These are phyloP conservation scores for Solea solea DNA, from an alignment of 2,113 vertebrate species.

Conservation along the genomic window DNA sequence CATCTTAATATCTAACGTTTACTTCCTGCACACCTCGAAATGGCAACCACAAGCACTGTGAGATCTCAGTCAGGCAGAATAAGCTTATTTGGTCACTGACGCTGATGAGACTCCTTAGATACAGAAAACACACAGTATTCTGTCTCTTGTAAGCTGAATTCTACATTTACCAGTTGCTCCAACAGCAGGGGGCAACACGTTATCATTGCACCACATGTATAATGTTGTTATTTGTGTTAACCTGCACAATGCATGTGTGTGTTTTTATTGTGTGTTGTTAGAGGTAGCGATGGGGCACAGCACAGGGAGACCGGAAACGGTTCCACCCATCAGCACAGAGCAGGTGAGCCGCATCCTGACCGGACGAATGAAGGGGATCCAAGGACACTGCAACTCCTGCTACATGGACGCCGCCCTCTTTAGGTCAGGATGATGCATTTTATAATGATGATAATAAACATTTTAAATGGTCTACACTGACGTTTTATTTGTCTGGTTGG, in stretches of 20 bases:
- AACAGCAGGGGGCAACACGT: constrained; percentile 4
- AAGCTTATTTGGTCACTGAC: too few species aligned
- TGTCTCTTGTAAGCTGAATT: too few species aligned
- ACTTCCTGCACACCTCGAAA: too few species aligned
- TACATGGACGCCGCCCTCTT: constrained; percentile 92
- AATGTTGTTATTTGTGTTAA: not conserved
- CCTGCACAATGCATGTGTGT: not conserved
- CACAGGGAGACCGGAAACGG: constrained; percentile 39
- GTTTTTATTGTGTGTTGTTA: constrained; percentile 36
- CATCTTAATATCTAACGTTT: too few species aligned
- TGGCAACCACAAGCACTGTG: too few species aligned
- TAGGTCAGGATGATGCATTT: constrained; percentile 74
- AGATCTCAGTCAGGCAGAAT: too few species aligned
- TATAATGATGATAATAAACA: not conserved
- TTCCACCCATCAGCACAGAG: constrained; percentile 79
- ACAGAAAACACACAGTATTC: too few species aligned
- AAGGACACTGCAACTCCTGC: constrained; percentile 93
- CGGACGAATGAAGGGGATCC: constrained; percentile 88
- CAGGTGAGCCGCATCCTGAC: constrained; percentile 75
- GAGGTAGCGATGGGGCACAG: constrained; percentile 21
- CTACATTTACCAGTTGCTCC: not conserved
- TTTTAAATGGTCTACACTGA: not conserved
- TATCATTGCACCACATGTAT: not conserved
- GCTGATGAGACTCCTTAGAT: too few species aligned
- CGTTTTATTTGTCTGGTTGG: not conserved